Conservation (phyloP, 2,888 invertebrate genomes). For the Lacanobia wlatinum region DNA sequence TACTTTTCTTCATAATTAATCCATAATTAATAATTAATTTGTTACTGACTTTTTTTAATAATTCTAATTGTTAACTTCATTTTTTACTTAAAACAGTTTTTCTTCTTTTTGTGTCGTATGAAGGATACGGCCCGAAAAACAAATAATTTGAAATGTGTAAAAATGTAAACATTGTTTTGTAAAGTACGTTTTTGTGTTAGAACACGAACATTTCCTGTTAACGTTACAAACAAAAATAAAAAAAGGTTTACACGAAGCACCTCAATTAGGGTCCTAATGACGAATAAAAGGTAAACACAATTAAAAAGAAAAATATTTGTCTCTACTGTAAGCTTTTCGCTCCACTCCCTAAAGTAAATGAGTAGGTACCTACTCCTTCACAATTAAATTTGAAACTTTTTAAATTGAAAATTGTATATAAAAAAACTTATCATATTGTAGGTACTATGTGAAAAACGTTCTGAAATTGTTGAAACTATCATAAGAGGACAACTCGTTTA, state of each 20-base stretch:
- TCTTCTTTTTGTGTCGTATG: too few species aligned
- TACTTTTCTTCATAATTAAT: conserved; percentile 6
- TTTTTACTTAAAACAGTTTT: neutral
- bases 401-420: neutral
- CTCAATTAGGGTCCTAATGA: conserved; percentile 16
- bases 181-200: conserved; percentile 10
- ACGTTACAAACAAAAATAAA: conserved; percentile 25
- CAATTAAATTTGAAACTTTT: conserved; percentile 13
- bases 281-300: conserved; percentile 34
- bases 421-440: neutral
- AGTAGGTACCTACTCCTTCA: conserved; percentile 5
- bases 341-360: conserved; percentile 2
- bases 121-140: neutral
- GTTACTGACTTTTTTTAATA: neutral
- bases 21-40: neutral
- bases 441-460: neutral
- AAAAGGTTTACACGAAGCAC: conserved; percentile 18
- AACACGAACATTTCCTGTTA: neutral
- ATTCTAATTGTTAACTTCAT: neutral
- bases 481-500: neutral
- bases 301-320: conserved; percentile 26
- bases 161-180: conserved; percentile 6
- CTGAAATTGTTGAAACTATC: neutral
- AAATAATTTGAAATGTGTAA: neutral
- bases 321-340: conserved; percentile 4